Evolutionary conservation across 2,113 vertebrate genomes (phyloP).

Genomic region (Podocnemis expansa): DNA sequence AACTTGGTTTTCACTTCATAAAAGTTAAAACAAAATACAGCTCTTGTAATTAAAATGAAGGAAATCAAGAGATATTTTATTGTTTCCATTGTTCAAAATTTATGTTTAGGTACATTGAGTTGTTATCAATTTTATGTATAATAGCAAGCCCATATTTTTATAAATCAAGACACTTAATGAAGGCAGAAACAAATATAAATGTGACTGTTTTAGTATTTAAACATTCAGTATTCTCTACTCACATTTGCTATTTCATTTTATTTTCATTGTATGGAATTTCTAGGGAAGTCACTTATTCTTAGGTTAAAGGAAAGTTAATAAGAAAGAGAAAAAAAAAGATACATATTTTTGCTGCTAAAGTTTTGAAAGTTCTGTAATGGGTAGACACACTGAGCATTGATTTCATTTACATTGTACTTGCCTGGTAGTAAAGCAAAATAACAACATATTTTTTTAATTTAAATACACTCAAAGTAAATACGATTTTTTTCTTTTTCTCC

Average conservation of each 20-base stretch:
- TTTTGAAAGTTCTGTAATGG: background rate
- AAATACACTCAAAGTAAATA: conserved; percentile 6
- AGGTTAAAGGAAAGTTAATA: background rate
- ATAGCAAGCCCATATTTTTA: background rate
- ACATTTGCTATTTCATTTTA: background rate
- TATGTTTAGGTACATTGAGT: background rate
- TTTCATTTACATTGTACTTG: background rate
- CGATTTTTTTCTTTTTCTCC: background rate
- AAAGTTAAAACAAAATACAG: background rate
- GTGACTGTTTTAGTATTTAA: background rate
- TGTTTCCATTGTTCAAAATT: background rate
- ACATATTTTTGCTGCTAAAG: background rate
- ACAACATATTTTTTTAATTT: background rate
- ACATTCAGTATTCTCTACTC: background rate
- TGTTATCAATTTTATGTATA: background rate
- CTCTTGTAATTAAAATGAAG: background rate
- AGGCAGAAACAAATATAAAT: background rate
- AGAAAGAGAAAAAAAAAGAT: background rate
- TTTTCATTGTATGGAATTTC: background rate
- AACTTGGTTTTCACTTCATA: background rate
- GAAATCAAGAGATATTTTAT: background rate
- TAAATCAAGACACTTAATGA: background rate
- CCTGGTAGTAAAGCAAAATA: background rate
- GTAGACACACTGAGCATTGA: background rate
- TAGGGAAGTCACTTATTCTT: background rate